phyloP scores from a whole-genome alignment of 2,888 invertebrate species.

The Parapristionchus giblindavisi region DNA sequence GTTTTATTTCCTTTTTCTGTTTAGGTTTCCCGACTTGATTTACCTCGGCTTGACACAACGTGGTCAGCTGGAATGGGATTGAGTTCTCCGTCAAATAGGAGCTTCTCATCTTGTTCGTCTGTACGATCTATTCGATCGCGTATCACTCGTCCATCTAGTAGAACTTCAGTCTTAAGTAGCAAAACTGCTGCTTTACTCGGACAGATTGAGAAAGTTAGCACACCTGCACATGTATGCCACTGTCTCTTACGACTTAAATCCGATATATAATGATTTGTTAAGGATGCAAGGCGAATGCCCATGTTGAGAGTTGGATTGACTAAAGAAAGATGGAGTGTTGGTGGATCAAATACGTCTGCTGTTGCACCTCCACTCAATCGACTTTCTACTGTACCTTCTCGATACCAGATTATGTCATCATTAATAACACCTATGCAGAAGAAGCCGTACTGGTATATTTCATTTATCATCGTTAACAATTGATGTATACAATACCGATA shows the following conservation, averaged over 20 bases:
- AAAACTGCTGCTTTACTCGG: constrained; percentile 35
- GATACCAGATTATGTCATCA: constrained; percentile 32
- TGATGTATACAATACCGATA: background rate
- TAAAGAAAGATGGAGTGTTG: constrained; percentile 30
- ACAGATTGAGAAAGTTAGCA: constrained; percentile 34
- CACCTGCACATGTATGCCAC: constrained; percentile 28
- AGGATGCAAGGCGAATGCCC: constrained; percentile 34
- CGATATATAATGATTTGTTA: background rate
- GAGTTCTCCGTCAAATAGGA: constrained; percentile 8
- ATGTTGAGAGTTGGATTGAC: constrained; percentile 29
- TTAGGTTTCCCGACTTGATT: background rate
- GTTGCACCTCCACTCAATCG: constrained; percentile 28
- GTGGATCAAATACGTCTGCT: background rate
- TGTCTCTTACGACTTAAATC: background rate
- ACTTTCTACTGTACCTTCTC: constrained; percentile 4
- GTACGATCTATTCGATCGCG: constrained; percentile 32
- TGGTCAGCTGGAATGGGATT: constrained; percentile 19
- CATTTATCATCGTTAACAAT: background rate
- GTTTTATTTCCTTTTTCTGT: background rate
- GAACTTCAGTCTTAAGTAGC: constrained; percentile 17
- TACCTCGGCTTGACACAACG: constrained; percentile 19
- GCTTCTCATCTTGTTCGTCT: constrained; percentile 21
- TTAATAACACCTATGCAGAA: constrained; percentile 23
- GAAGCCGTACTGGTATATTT: constrained; percentile 38
- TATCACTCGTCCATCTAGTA: constrained; percentile 30